Base-by-base conservation (phyloP, 2,888 invertebrate genomes). In the Hetaerina titia region DNA sequence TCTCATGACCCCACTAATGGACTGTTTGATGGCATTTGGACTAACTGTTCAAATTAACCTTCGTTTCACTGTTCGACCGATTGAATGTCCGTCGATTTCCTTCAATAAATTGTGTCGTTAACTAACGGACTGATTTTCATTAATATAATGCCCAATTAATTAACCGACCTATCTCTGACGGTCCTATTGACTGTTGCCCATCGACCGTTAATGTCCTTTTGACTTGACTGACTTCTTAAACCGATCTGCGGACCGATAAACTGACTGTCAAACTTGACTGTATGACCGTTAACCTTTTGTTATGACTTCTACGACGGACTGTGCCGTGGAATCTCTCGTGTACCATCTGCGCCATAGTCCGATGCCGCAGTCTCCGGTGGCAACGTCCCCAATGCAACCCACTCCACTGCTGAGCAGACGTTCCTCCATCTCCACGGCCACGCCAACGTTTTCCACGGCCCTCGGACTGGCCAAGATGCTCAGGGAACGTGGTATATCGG, bases 401-500 rank as follows among this genome's bases (percentile, higher is more conserved):
- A 96, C 96, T 63, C 96, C 96, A 74, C 97, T 97, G 74, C 97
- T 98, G 94, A 98, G 98, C 95, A 97, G 98, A 31, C 97, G 98
- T 95, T 98, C 98, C 96, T 98, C 98, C 4, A 98, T 98, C 95
- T 98, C 98, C 95, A 98, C 98, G 5, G 92, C 92, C 0, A 92
- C 92, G 0, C 92, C 92, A 11, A 96, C 96, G 19, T 98, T 98
- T 96, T 98, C 98, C 22, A 98, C 98, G n/a, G 98, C 98, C 0
- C 96, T 97, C 19, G 98, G 98, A 0, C 97, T 98, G 69, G 98
- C 98, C 25, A 98, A 98, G 96, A 97, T 98, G 97, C 96, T 99
- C 96, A 98, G 98, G 96, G 98, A 98, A 97, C 97, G 98, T 95
- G 98, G 98, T 89, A 98, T 98, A 95, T 98, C 98, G 96, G 98